Evolutionary conservation across 2,113 vertebrate species (phyloP).

Genomic region (Phalacrocorax brasilianus): DNA sequence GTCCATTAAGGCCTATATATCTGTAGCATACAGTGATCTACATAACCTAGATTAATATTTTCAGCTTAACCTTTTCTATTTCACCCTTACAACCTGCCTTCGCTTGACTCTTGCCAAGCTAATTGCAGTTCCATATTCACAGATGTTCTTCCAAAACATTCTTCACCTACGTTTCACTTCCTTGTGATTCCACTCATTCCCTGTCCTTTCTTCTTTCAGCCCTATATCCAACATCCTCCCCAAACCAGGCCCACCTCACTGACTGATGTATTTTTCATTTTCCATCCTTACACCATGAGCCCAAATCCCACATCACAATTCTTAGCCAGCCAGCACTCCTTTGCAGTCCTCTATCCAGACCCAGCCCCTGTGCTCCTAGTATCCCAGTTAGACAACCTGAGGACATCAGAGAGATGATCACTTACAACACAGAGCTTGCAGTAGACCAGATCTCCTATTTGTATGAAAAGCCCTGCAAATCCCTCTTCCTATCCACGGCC

Average conservation of each 20-base stretch:
- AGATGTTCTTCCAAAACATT: neutral
- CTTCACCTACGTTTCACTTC: neutral
- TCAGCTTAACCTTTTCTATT: neutral
- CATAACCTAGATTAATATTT: neutral
- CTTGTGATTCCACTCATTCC: neutral
- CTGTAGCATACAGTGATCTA: neutral
- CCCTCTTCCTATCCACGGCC: neutral
- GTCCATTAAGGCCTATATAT: neutral
- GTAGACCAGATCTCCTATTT: neutral
- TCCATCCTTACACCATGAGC: neutral
- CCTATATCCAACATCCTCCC: neutral
- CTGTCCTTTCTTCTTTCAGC: neutral
- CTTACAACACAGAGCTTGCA: neutral
- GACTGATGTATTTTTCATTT: accelerated
- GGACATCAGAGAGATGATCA: neutral
- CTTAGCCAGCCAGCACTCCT: neutral
- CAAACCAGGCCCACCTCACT: neutral
- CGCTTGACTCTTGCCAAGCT: neutral
- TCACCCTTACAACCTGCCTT: neutral
- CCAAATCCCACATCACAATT: neutral
- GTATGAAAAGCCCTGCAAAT: neutral
- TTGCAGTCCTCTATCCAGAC: neutral
- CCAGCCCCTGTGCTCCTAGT: neutral
- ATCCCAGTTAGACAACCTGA: neutral
- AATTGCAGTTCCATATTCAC: neutral